A percentile compares a stretch with the other conserved stretches of the same genome.
Conservation (phyloP, 1,140 invertebrate genomes). For the Aphelinus certus region DNA sequence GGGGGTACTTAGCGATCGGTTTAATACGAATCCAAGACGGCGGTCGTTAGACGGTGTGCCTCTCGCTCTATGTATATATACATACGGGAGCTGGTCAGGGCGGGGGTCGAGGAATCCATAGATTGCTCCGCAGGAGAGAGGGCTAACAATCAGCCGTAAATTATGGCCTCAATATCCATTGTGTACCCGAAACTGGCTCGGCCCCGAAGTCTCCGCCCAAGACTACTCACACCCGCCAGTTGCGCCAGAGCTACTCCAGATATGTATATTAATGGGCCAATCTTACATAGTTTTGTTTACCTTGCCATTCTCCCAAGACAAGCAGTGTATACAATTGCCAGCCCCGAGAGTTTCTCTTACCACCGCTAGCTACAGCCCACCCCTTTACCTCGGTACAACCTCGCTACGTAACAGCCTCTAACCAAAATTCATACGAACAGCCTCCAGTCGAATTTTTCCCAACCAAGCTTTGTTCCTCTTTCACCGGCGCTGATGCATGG, state of each 20-base stretch:
- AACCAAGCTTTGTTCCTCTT: no score
- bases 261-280: constrained; percentile 69
- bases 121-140: constrained; percentile 51
- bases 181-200: constrained; percentile 60
- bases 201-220: constrained; percentile 64
- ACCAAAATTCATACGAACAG: no score
- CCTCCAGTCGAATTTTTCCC: no score
- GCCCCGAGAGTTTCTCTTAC: constrained; percentile 36
- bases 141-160: constrained; percentile 67
- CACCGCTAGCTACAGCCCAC: no score
- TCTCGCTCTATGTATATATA: not conserved
- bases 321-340: constrained; percentile 66
- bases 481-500: no score
- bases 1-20: constrained; percentile 45
- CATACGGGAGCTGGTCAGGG: constrained; percentile 49
- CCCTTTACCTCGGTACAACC: no score
- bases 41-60: constrained; percentile 47
- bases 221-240: constrained; percentile 59
- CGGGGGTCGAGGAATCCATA: constrained; percentile 62
- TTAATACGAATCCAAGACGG: constrained; percentile 61
- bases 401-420: no score
- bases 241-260: constrained; percentile 51
- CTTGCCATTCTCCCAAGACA: constrained; percentile 61
- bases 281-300: constrained; percentile 69
- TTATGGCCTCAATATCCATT: constrained; percentile 69